phyloP scores from a whole-genome alignment of 2,113 vertebrate genomes.

The Pelobates fuscus region DNA sequence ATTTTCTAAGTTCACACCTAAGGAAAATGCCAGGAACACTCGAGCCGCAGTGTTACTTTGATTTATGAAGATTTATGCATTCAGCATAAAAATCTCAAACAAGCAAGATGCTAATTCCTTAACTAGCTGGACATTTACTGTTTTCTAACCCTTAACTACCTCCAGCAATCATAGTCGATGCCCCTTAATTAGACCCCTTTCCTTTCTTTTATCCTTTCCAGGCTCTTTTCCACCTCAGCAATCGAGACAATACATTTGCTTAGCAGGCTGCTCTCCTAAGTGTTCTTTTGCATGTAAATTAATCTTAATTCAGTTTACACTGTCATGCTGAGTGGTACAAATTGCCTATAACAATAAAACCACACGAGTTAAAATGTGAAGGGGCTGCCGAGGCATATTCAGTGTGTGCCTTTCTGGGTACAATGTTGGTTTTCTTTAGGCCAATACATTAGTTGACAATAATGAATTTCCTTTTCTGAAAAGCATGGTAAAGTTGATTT shows the following conservation, averaged over 20 bases:
- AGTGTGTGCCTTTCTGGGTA: conserved; percentile 91
- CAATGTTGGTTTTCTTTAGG: conserved; percentile 98
- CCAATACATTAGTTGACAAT: conserved; percentile 94
- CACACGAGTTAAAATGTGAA: conserved; percentile 88
- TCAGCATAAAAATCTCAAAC: conserved; percentile 60
- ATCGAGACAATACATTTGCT: conserved; percentile 96
- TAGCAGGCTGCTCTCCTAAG: conserved; percentile 95
- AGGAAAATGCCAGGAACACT: too few relatives aligned
- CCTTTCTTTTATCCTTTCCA: conserved; percentile 62
- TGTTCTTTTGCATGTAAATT: conserved; percentile 99
- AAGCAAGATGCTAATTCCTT: conserved; percentile 76
- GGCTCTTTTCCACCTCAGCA: conserved; percentile 90
- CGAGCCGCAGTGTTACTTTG: conserved; percentile 65
- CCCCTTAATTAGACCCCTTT: conserved; percentile 90
- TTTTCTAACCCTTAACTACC: conserved; percentile 87
- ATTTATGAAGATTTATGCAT: conserved; percentile 73
- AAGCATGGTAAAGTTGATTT: conserved; percentile 97
- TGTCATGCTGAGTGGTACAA: conserved; percentile 99
- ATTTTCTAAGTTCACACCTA: too few relatives aligned
- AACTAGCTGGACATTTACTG: conserved; percentile 77
- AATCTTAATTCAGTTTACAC: conserved; percentile 99
- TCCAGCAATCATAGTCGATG: conserved; percentile 93
- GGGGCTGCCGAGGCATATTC: conserved; percentile 86
- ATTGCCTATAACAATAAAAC: conserved; percentile 99
- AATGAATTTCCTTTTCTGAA: conserved; percentile 98